Evolutionary conservation across 1,140 invertebrate species (phyloP).

Genomic region (Calliphora vicina): DNA sequence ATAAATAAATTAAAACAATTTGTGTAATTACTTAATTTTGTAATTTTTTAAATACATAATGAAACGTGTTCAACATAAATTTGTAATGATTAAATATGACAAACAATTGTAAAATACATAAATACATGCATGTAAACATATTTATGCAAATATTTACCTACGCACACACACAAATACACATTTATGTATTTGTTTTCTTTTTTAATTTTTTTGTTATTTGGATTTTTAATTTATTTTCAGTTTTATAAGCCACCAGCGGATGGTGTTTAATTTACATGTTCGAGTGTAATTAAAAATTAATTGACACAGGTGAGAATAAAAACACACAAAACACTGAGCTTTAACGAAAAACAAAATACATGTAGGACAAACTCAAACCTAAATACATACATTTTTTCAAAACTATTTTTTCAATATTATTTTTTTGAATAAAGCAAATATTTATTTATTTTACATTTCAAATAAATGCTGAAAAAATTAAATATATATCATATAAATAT

Average conservation of each 20-base stretch:
- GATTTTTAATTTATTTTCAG: neutral
- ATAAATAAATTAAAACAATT: neutral
- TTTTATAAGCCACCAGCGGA: neutral
- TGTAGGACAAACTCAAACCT: neutral
- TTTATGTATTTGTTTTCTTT: neutral
- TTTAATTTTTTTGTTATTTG: neutral
- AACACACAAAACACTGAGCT: neutral
- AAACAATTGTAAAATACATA: neutral
- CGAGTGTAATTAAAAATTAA: neutral
- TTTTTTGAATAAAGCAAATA: neutral
- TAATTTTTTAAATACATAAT: neutral
- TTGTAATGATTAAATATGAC: neutral
- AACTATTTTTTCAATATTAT: no score
- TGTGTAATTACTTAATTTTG: neutral
- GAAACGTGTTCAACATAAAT: neutral
- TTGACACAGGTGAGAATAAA: neutral
- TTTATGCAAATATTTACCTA: neutral
- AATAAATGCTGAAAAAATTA: neutral
- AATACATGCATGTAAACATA: no score
- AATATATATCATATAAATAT: neutral
- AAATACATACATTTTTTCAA: neutral
- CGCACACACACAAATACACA: no score
- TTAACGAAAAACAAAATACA: neutral
- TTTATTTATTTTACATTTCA: neutral
- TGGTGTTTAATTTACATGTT: neutral